Evolutionary conservation across 2,113 vertebrate species (phyloP), one percentile per base, ranked within the genome.

Genomic region (Capreolus pygargus): DNA sequence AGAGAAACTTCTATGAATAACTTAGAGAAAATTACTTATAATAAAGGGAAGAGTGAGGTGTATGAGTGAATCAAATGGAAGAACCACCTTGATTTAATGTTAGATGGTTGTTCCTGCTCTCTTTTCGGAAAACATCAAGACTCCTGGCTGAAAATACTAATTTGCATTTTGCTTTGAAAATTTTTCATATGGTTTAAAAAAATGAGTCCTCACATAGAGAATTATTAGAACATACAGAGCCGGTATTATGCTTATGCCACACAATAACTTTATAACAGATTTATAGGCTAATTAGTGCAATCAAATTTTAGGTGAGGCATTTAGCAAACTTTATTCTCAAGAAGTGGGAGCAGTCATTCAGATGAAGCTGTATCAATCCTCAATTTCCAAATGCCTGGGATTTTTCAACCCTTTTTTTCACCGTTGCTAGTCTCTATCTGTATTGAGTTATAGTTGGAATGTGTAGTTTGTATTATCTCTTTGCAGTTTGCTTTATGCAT

Each of bases 121-220:
- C 9, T 74, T 91, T 94, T 86, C 55, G 39, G 82, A 61, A 91
- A 89, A 25, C 28, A 43, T 70, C 16, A 84, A 74, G 30, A 28
- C 15, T 87, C 28, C 57, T 60, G 95, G 36, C 11, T 95, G n/a
- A 95, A 95, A 91, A 64, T 25, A 47, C 7, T 76, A 91, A 89
- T 78, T 78, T 95, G 36, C 5, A 28, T 96, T 94, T 96, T 61
- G 28, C 28, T 79, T 76, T 36, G 79, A 84, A 95, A 95, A 92
- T 43, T 36, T 76, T 47, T 81, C 6, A 7, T 57, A 13, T 60
- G 1, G 74, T 47, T 88, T 67, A 14, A 92, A 45, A 1, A n/a
- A 91, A 78, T 78, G 57, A 91, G 28, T 54, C 6, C 25, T 54
- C 13, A 57, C 1, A 54, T 45, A 47, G 78, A 84, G 36, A 70